Evolutionary conservation across 1,140 invertebrate genomes (phyloP), one percentile per base, ranked within the genome.

Genomic region (Drosophila miranda): DNA sequence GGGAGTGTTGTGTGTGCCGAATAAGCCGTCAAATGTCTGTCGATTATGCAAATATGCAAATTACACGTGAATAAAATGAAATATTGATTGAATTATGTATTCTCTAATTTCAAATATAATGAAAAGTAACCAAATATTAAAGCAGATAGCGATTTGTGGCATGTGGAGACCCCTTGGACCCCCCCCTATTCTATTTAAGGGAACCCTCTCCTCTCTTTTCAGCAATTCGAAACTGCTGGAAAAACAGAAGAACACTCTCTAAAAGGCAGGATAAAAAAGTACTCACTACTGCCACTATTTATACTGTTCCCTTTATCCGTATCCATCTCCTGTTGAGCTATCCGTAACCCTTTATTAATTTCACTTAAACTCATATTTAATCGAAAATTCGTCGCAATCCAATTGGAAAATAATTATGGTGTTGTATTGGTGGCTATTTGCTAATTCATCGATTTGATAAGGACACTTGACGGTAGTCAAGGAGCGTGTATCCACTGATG

Each of bases 11-110:
- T 55, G 19, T 44, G 23, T 28, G 52, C 21, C 8, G 11, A 55
- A 55, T 23, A 44, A 57, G n/a, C 19, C 44, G 48, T 57, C 55
- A 48, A 45, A 57, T 13, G 34, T 48, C n/a, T 58, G 44, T 46
- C 46, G 46, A 61, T 72, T 72, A 71, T 71, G 67, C 56, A 71
- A 73, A 63, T 73, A 72, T 49, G 13, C 21, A 56, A 69, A 66
- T 66, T 66, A 64, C 14, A 64, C 28, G 19, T 26, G 59, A 66
- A 64, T 66, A 44, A 44, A 44, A 28, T 54, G 42, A 50, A 45
- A 69, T 45, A 50, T 42, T 50, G 11, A 50, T 42, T 50, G 11
- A 43, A 49, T 49, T 64, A 61, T 50, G 16, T 51, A 64, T 64
- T 51, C 44, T 3, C n/a, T 23, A 30, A 7, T 16, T 51, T 9